These are phyloP conservation scores for Orgyia antiqua DNA, from an alignment of 2,888 invertebrate species.

Conservation along the genomic window DNA sequence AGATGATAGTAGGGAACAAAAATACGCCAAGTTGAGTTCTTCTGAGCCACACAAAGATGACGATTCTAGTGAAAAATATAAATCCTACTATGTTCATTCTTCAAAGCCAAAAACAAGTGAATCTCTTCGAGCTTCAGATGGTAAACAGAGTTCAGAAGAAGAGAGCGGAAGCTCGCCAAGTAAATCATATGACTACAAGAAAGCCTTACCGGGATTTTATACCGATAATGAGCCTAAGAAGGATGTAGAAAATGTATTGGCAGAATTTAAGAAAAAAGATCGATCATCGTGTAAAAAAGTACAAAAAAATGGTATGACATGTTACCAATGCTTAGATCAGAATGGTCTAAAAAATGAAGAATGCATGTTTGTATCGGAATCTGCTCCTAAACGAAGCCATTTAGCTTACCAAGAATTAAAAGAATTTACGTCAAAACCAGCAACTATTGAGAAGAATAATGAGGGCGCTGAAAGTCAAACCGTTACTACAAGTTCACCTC, in stretches of 20 bases:
- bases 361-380: constrained; percentile 86
- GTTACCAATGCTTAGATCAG: constrained; percentile 84
- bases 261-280: constrained; percentile 86
- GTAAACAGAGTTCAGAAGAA: constrained; percentile 56
- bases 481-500: constrained; percentile 55
- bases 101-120: constrained; percentile 60
- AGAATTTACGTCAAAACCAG: constrained; percentile 75
- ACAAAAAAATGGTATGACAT: constrained; percentile 86
- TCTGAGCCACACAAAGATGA: constrained; percentile 41
- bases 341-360: constrained; percentile 86
- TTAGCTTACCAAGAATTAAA: constrained; percentile 83
- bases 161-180: constrained; percentile 37
- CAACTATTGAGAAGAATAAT: constrained; percentile 46
- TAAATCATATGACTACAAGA: constrained; percentile 67
- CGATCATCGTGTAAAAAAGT: constrained; percentile 84
- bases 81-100: constrained; percentile 57
- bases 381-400: constrained; percentile 81
- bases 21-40: constrained; percentile 40
- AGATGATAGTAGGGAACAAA: constrained; percentile 43
- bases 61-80: constrained; percentile 55
- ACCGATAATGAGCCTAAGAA: constrained; percentile 78
- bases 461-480: constrained; percentile 62
- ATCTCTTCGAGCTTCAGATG: constrained; percentile 46
- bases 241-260: constrained; percentile 83
- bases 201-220: constrained; percentile 67